A percentile compares a stretch with the other conserved stretches of the same genome.
Conservation (phyloP, 2,888 invertebrate genomes). For the Andrena marginata region DNA sequence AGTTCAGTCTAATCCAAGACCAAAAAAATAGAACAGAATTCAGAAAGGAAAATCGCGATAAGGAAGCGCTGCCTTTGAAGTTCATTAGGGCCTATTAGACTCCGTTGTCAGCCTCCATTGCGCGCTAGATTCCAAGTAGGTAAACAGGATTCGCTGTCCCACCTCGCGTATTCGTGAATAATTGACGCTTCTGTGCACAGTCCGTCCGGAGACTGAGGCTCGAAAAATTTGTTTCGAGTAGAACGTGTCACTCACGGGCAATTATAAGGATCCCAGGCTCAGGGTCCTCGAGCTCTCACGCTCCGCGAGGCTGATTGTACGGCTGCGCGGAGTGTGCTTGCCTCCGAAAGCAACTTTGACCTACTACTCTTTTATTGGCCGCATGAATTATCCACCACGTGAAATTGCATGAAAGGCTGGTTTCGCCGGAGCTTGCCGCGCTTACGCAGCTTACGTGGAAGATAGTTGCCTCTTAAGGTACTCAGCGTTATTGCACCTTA, state of each 20-base stretch:
- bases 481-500: constrained; percentile 33
- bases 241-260: constrained; percentile 6
- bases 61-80: no score
- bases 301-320: constrained; percentile 12
- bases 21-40: no score
- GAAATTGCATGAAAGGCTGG: constrained; percentile 44
- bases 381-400: constrained; percentile 50
- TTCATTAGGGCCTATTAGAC: no score
- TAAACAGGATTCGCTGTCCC: no score
- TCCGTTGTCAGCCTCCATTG: no score
- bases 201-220: no score
- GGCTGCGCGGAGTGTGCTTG: constrained; percentile 1
- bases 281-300: background rate
- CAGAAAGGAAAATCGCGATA: no score
- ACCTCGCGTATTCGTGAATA: no score
- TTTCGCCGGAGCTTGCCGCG: constrained; percentile 27
- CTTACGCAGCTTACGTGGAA: constrained; percentile 36
- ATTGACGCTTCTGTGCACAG: no score
- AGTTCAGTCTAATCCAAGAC: no score
- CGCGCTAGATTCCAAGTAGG: no score
- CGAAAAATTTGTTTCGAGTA: background rate
- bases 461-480: constrained; percentile 54
- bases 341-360: constrained; percentile 41
- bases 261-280: constrained; percentile 4
- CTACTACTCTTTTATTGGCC: constrained; percentile 48